These are phyloP conservation scores for Lycophotia porphyrea DNA, from an alignment of 2,888 invertebrate genomes.

Conservation along the genomic window DNA sequence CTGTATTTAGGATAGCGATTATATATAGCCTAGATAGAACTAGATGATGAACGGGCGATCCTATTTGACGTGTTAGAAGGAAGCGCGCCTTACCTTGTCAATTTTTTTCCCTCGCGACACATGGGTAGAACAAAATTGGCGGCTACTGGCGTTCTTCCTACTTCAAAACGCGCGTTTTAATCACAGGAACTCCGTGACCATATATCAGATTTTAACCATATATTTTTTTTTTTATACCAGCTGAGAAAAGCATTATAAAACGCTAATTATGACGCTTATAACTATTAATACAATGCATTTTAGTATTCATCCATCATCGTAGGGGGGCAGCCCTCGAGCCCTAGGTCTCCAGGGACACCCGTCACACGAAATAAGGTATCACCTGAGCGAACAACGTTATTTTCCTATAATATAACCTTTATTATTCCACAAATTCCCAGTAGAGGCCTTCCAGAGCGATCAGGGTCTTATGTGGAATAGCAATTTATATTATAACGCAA, in stretches of 20 bases:
- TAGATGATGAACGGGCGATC: too few relatives aligned
- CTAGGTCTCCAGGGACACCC: constrained; percentile 34
- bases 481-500: constrained; percentile 6
- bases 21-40: too few relatives aligned
- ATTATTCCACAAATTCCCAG: constrained; percentile 33
- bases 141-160: too few relatives aligned
- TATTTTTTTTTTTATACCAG: too few relatives aligned
- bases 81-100: too few relatives aligned
- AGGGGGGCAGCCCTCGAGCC: background rate
- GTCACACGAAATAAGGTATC: constrained; percentile 49
- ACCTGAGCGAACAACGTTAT: constrained; percentile 42
- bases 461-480: constrained; percentile 1
- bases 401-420: constrained; percentile 13
- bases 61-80: too few relatives aligned
- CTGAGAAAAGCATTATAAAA: background rate
- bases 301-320: constrained; percentile 39
- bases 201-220: background rate
- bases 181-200: too few relatives aligned
- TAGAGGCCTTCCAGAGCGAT: constrained; percentile 9
- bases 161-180: too few relatives aligned
- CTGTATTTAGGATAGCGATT: too few relatives aligned
- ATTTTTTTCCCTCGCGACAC: too few relatives aligned
- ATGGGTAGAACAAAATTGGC: too few relatives aligned
- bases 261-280: background rate
- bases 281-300: constrained; percentile 5